phyloP scores from a whole-genome alignment of 2,888 invertebrate species.

The Nycteola revayana region DNA sequence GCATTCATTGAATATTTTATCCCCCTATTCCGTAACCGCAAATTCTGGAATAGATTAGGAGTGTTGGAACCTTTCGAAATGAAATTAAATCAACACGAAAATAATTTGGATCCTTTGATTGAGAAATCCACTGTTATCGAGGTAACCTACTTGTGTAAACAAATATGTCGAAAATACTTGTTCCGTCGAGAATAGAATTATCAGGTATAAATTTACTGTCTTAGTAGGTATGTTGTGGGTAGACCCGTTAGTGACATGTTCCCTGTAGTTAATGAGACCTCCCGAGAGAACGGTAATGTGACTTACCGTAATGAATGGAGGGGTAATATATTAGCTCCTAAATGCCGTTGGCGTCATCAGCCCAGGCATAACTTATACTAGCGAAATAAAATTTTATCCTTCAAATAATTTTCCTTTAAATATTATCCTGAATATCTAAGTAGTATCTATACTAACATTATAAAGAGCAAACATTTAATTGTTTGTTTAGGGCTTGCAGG shows the following conservation, averaged over 20 bases:
- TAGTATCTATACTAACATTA: too few species aligned
- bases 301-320: constrained; percentile 43
- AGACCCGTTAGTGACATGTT: constrained; percentile 14
- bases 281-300: constrained; percentile 26
- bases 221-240: constrained; percentile 19
- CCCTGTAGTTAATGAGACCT: constrained; percentile 26
- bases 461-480: too few species aligned
- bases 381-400: constrained; percentile 51
- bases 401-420: constrained; percentile 59
- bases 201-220: too few species aligned
- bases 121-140: constrained; percentile 22
- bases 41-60: constrained; percentile 20
- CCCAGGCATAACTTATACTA: constrained; percentile 34
- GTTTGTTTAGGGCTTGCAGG: too few species aligned
- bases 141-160: constrained; percentile 25
- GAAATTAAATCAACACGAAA: constrained; percentile 29
- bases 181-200: too few species aligned
- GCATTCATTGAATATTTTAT: constrained; percentile 32
- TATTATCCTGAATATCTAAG: too few species aligned
- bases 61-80: constrained; percentile 19
- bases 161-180: too few species aligned
- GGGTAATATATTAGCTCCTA: constrained; percentile 54
- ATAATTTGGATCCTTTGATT: constrained; percentile 27
- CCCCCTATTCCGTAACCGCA: constrained; percentile 20
- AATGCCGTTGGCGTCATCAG: constrained; percentile 47